Evolutionary conservation across 2,888 invertebrate genomes (phyloP).

Genomic region (Drosophila limbata): DNA sequence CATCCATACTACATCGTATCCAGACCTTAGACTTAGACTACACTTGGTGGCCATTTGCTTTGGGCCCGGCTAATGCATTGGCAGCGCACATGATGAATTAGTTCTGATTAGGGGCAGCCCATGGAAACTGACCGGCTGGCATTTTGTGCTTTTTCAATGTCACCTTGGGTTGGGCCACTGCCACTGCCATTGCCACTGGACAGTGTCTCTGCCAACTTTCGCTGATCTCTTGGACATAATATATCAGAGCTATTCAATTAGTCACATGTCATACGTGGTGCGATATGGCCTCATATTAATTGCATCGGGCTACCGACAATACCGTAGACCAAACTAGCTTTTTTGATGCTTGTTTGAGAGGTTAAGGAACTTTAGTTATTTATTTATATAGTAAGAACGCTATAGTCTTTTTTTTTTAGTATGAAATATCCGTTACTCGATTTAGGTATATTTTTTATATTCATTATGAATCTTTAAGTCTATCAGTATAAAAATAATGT

Average conservation of each 20-base stretch:
- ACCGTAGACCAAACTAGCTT: not conserved
- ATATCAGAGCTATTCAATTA: slow-evolving; percentile 81
- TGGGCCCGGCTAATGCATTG: slow-evolving; percentile 73
- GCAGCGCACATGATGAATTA: slow-evolving; percentile 78
- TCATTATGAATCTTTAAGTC: too few relatives aligned
- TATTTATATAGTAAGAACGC: too few relatives aligned
- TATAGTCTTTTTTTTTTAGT: too few relatives aligned
- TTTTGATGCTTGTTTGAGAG: not conserved
- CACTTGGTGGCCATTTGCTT: slow-evolving; percentile 17
- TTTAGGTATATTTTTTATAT: too few relatives aligned
- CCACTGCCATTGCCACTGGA: not conserved
- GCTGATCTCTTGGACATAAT: slow-evolving; percentile 70
- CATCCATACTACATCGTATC: slow-evolving; percentile 5
- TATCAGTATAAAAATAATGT: too few relatives aligned
- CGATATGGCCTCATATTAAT: slow-evolving; percentile 78
- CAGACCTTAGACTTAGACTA: slow-evolving; percentile 16
- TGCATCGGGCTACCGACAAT: slow-evolving; percentile 48
- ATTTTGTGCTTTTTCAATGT: slow-evolving; percentile 53
- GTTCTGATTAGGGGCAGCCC: slow-evolving; percentile 69
- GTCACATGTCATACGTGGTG: slow-evolving; percentile 74
- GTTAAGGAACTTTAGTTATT: not conserved
- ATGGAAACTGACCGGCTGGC: slow-evolving; percentile 31
- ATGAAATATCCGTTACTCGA: too few relatives aligned
- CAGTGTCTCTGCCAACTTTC: slow-evolving; percentile 62
- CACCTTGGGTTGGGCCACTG: slow-evolving; percentile 17